Conservation (phyloP, 2,797 vertebrate genomes). For the Anisognathus igniventris region DNA sequence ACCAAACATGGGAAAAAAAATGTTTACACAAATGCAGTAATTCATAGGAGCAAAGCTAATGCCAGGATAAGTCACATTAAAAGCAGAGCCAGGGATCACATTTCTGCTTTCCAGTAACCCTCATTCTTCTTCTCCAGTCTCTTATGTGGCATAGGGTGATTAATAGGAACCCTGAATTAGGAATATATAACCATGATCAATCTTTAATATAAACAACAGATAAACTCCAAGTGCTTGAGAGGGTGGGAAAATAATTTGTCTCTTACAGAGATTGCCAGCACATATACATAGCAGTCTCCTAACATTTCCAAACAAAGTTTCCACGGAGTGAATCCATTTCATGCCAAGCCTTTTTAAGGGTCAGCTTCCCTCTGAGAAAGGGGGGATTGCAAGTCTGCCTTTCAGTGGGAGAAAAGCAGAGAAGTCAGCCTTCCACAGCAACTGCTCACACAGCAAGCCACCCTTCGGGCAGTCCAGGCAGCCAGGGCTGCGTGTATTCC, state of each 20-base stretch:
- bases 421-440: background rate
- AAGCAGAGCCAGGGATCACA: conserved; percentile 20
- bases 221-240: conserved; percentile 60
- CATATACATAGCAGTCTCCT: conserved; percentile 21
- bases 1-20: background rate
- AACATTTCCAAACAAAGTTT: conserved; percentile 52
- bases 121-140: conserved; percentile 10
- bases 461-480: background rate
- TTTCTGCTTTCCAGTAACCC: conserved; percentile 37
- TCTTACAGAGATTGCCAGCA: background rate
- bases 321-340: conserved; percentile 45
- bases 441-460: background rate
- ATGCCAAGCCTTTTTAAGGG: conserved; percentile 26
- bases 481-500: background rate
- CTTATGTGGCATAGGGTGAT: background rate
- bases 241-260: conserved; percentile 66
- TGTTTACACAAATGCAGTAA: background rate
- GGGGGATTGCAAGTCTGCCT: background rate
- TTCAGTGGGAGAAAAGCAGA: background rate
- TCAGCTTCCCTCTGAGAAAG: conserved; percentile 9
- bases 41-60: conserved; percentile 22
- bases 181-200: conserved; percentile 38
- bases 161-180: conserved; percentile 37
- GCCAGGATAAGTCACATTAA: background rate
- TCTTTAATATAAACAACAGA: conserved; percentile 60